These are phyloP conservation scores for Myotis vivesi DNA, from an alignment of 2,797 vertebrate species.

Conservation along the genomic window DNA sequence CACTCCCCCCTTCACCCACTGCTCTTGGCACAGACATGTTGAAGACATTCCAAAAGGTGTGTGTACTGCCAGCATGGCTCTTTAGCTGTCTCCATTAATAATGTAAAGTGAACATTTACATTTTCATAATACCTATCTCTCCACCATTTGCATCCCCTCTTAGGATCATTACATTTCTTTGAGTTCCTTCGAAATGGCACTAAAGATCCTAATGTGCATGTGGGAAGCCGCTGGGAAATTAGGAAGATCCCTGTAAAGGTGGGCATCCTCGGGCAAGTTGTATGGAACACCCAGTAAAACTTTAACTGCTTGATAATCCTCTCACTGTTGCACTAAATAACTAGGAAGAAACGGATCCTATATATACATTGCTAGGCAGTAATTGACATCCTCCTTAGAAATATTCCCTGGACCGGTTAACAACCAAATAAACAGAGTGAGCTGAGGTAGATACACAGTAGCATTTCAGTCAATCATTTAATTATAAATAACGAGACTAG, in stretches of 20 bases:
- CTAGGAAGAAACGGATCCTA: neutral
- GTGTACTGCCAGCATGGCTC: neutral
- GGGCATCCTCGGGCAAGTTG: neutral
- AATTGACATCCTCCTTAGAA: neutral
- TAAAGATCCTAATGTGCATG: neutral
- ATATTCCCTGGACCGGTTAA: neutral
- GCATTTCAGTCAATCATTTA: neutral
- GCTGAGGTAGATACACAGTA: neutral
- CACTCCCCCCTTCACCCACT: neutral
- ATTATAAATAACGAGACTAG: neutral
- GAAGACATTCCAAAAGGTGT: neutral
- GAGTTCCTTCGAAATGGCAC: neutral
- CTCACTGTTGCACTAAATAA: neutral
- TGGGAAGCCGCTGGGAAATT: neutral
- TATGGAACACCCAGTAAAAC: neutral
- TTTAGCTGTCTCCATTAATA: conserved; percentile 5
- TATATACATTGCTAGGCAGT: neutral
- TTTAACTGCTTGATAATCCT: neutral
- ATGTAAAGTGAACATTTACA: neutral
- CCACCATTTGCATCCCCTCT: neutral
- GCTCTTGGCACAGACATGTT: neutral
- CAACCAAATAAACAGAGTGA: neutral
- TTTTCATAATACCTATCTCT: neutral
- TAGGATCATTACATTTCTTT: neutral
- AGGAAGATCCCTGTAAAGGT: neutral